These are phyloP conservation scores for Alces alces DNA, from an alignment of 2,113 vertebrate species.

Conservation along the genomic window DNA sequence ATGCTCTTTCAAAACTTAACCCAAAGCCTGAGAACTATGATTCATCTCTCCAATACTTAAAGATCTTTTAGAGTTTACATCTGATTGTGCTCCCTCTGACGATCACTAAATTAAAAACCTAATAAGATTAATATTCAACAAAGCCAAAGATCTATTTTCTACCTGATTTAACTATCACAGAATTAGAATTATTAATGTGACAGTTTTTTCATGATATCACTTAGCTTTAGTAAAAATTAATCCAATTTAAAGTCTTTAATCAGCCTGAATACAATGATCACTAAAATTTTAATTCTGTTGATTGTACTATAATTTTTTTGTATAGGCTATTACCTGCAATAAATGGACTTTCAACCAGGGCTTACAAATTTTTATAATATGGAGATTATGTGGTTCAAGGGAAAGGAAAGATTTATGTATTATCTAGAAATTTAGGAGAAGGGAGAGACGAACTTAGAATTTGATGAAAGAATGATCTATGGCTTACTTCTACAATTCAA, in stretches of 20 bases:
- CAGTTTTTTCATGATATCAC: background rate
- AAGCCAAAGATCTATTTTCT: background rate
- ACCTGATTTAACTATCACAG: background rate
- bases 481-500: background rate
- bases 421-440: background rate
- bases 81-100: background rate
- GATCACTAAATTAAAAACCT: background rate
- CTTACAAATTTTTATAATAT: background rate
- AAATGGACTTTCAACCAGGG: background rate
- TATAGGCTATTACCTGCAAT: background rate
- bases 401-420: background rate
- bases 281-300: background rate
- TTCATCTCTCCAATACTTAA: background rate
- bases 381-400: background rate
- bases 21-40: background rate
- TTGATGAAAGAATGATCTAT: background rate
- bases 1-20: background rate
- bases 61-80: background rate
- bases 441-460: background rate
- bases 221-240: background rate
- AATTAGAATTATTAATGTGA: constrained; percentile 11
- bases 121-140: background rate
- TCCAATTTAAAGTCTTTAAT: background rate
- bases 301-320: background rate
- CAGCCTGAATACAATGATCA: background rate